Evolutionary conservation across 2,888 invertebrate genomes (phyloP), one percentile per base, ranked within the genome.

Genomic region (Coremacera marginata): DNA sequence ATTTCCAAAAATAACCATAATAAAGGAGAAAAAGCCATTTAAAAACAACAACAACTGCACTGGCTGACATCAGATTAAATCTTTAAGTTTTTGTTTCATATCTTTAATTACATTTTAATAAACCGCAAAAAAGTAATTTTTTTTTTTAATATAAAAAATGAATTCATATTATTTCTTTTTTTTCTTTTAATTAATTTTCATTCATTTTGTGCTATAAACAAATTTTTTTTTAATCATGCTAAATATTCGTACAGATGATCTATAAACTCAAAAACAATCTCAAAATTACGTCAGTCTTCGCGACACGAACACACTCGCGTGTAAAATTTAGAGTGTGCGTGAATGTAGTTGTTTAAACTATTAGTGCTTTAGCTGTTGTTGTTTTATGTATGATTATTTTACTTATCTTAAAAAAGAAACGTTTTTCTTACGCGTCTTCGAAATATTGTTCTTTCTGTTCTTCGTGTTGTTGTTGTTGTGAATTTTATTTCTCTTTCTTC

Each of bases 321-420:
- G 1, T 4, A 60, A 0, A 19, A 9, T 55, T 60, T 4, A 11
- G 5, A 8, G 25, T 60, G n/a, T 22, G 57, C 16, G 8, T 60
- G 57, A 19, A 8, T 60, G 19, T 60, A 11, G 7, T 55, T 55
- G 55, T 55, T 3, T 22, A 25, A 19, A 27, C 27, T 60, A 27
- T 60, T 60, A 14, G 22, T 60, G n/a, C n/a, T 52, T 16, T 22
- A 19, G 25, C 9, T 60, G 25, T 14, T 60, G 19, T 22, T 60
- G 57, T 27, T 22, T 22, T 60, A 25, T 14, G 31, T 65, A 19
- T 31, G 37, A 37, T 37, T 34, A 65, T 65, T 19, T 31, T 65
- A 14, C 31, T 65, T 65, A 65, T 65, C 65, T 27, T 65, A 65
- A 31, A 65, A 65, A 65, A 65, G 37, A 65, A 57, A 27, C 65